A percentile compares a stretch with the other conserved stretches of the same genome.
Evolutionary conservation across 2,888 invertebrate genomes (phyloP).

Genomic region (Acleris holmiana): DNA sequence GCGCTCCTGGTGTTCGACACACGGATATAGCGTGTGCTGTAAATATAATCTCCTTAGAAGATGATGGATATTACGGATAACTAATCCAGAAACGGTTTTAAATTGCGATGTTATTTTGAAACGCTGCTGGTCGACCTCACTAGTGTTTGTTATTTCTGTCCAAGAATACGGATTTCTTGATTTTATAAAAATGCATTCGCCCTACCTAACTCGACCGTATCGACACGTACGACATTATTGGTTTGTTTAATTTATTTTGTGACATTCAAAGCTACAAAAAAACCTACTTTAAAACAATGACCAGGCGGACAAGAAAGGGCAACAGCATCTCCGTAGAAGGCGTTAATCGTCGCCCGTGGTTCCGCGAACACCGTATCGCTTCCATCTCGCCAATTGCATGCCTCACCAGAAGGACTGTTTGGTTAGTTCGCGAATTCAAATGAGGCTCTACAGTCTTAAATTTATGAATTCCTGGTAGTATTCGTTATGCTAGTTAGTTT

Average conservation of each 20-base stretch:
- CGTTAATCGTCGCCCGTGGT: constrained; percentile 53
- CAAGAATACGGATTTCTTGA: too few species aligned
- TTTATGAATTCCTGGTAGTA: constrained; percentile 4
- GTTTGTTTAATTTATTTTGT: too few species aligned
- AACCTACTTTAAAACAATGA: constrained; percentile 44
- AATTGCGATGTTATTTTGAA: too few species aligned
- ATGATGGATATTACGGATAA: too few species aligned
- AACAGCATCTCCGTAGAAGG: constrained; percentile 50
- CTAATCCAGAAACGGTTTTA: too few species aligned
- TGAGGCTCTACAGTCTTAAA: constrained; percentile 1
- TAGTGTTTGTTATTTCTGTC: too few species aligned
- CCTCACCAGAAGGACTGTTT: neutral
- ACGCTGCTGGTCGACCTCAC: too few species aligned
- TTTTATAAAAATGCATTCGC: too few species aligned
- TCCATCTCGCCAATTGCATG: constrained; percentile 17
- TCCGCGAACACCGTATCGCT: constrained; percentile 53
- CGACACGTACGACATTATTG: too few species aligned
- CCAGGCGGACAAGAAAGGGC: constrained; percentile 45
- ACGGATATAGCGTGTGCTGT: constrained; percentile 15
- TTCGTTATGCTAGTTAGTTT: neutral
- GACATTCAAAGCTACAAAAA: too few species aligned
- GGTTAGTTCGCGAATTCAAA: constrained; percentile 11
- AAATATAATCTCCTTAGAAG: too few species aligned
- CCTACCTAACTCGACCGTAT: too few species aligned
- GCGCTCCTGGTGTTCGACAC: constrained; percentile 49